Conservation (phyloP, 2,113 vertebrate species). For the Notothenia coriiceps region DNA sequence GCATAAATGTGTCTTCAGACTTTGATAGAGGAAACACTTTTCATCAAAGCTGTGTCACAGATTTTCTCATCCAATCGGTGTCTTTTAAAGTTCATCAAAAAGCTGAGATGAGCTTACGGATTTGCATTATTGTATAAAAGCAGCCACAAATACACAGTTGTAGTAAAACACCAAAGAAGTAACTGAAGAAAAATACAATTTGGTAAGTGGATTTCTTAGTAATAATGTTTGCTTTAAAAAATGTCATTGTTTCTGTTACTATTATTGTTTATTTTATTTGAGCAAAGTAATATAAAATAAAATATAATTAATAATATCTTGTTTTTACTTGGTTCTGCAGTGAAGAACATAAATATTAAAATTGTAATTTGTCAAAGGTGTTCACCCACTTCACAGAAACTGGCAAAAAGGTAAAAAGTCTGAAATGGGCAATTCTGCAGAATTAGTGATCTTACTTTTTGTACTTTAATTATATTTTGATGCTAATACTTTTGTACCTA, state of each 20-base stretch:
- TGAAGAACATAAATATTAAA: not conserved
- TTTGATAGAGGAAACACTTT: not conserved
- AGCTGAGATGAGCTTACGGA: not conserved
- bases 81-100: not conserved
- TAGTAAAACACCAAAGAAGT: not conserved
- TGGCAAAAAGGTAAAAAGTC: too few relatives aligned
- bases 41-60: not conserved
- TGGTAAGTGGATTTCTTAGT: not conserved
- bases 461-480: too few relatives aligned
- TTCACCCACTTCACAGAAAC: not conserved
- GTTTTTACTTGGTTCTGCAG: not conserved
- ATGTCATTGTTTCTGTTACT: not conserved
- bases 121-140: conserved; percentile 19
- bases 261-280: not conserved
- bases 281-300: not conserved
- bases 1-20: not conserved
- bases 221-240: not conserved
- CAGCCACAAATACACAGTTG: not conserved
- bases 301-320: not conserved
- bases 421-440: too few relatives aligned
- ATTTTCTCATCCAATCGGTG: not conserved
- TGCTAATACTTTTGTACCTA: too few relatives aligned
- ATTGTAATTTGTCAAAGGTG: not conserved
- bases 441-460: too few relatives aligned
- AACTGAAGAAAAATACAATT: not conserved